Conservation (phyloP, 2,113 vertebrate species). For the Puffinus mauretanicus region DNA sequence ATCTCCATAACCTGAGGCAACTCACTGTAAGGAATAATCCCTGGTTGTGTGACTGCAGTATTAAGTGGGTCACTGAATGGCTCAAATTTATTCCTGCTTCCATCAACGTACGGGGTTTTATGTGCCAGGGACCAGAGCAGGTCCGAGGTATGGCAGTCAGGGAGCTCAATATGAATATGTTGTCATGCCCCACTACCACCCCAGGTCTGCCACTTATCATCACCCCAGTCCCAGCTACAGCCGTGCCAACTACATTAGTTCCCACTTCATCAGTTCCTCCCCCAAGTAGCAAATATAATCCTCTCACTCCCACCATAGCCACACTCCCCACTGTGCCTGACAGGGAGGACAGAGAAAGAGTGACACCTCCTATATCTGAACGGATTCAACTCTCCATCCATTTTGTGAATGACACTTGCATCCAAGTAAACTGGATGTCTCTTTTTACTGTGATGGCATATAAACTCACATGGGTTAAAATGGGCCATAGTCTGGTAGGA, state of each 20-base stretch:
- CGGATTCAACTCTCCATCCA: slow-evolving; percentile 88
- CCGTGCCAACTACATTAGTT: slow-evolving; percentile 60
- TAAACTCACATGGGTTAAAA: slow-evolving; percentile 96
- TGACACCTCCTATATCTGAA: slow-evolving; percentile 83
- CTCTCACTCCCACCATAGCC: slow-evolving; percentile 62
- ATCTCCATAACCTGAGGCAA: slow-evolving; percentile 85
- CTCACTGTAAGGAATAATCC: slow-evolving; percentile 92
- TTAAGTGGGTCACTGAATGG: slow-evolving; percentile 98
- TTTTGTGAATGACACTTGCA: slow-evolving; percentile 88
- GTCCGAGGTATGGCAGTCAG: slow-evolving; percentile 95
- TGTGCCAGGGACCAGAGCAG: slow-evolving; percentile 91
- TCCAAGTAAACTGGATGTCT: slow-evolving; percentile 92
- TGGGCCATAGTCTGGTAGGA: slow-evolving; percentile 89
- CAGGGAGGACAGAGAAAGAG: slow-evolving; percentile 67
- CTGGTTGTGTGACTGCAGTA: slow-evolving; percentile 93
- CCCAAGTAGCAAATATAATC: slow-evolving; percentile 51
- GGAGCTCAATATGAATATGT: slow-evolving; percentile 90
- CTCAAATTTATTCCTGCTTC: slow-evolving; percentile 87
- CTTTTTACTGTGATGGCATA: slow-evolving; percentile 89
- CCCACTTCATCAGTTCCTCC: slow-evolving; percentile 29
- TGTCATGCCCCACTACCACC: slow-evolving; percentile 85
- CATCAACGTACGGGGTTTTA: slow-evolving; percentile 91
- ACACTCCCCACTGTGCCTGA: slow-evolving; percentile 76
- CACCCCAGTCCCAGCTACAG: slow-evolving; percentile 70
- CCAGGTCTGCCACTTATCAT: slow-evolving; percentile 67